Base-by-base conservation (phyloP, 1,140 invertebrate genomes). In the Littorina saxatilis region DNA sequence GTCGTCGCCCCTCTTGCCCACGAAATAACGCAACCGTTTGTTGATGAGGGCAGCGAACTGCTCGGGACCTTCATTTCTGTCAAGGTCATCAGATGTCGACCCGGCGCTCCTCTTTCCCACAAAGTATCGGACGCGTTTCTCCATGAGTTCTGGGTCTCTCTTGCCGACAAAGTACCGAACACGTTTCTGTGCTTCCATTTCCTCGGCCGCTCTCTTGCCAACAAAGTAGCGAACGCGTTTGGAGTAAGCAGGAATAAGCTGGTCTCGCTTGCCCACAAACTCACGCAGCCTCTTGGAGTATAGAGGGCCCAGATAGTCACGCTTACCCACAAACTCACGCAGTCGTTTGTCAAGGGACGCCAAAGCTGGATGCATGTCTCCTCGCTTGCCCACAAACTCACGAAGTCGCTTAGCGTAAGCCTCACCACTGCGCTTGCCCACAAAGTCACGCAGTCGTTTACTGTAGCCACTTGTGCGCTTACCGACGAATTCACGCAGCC, bases 331-430 rank as follows among this genome's bases (percentile, higher is more conserved):
- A 32, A 75, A 75, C 43, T 75, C 72, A 0, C 72, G 72, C n/a
- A 75, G 72, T 52, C 72, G 72, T 52, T 75, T 75, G 1, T 75
- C 37, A 2, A 75, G n/a, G 0, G 3, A 5, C 2, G 43, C 2
- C 7, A 7, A 27, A 52, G 1, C 29, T 29, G 2, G 20, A 9
- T 29, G 5, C 40, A n/a, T 75, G 17, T 20, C 4, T 0, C 13
- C 0, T 32, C 74, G 74, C 37, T 76, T 76, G 23, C 74, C 74
- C 32, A 76, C 74, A 58, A 76, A 76, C 13, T 76, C 74, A 11
- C 74, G 50, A 20, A 58, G 74, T n/a, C 74, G 52, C 37, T 76
- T 76, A 20, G 32, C 23, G 66, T 35, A 35, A 29, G 23, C 35
- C 7, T 68, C 50, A 58, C 20, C 9, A 27, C 7, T 15, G 5